A percentile compares a stretch with the other conserved stretches of the same genome.
phyloP scores from a whole-genome alignment of 2,888 invertebrate genomes.

The Vanessa cardui region DNA sequence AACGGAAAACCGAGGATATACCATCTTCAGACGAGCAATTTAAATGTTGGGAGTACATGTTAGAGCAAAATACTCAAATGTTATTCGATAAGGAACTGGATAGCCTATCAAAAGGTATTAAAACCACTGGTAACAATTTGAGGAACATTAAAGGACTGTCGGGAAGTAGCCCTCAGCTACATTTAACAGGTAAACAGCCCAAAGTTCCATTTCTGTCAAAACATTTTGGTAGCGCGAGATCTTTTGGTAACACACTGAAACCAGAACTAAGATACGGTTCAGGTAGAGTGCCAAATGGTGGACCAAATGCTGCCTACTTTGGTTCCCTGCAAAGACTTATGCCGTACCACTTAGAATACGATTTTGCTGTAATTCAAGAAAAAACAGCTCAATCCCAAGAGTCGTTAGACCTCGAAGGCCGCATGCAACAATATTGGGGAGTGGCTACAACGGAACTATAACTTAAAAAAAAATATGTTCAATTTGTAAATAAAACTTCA shows the following conservation, averaged over 20 bases:
- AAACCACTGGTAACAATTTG: slow-evolving; percentile 77
- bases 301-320: slow-evolving; percentile 94
- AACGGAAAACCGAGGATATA: slow-evolving; percentile 64
- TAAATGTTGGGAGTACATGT: slow-evolving; percentile 96
- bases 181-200: slow-evolving; percentile 67
- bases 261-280: slow-evolving; percentile 83
- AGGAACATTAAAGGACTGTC: slow-evolving; percentile 85
- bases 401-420: slow-evolving; percentile 89
- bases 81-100: slow-evolving; percentile 94
- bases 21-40: slow-evolving; percentile 91
- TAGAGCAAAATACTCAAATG: slow-evolving; percentile 94
- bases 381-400: slow-evolving; percentile 86
- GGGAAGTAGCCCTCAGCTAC: slow-evolving; percentile 87
- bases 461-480: slow-evolving; percentile 44
- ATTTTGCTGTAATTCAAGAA: slow-evolving; percentile 92
- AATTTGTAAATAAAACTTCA: slow-evolving; percentile 75
- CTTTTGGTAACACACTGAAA: slow-evolving; percentile 86
- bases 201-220: slow-evolving; percentile 85
- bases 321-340: slow-evolving; percentile 92
- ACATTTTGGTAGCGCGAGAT: slow-evolving; percentile 91
- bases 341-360: slow-evolving; percentile 91
- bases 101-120: slow-evolving; percentile 86
- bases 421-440: slow-evolving; percentile 96
- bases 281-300: slow-evolving; percentile 86
- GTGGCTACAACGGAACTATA: slow-evolving; percentile 93